Base-by-base conservation (phyloP, 2,888 invertebrate species). In the Mimas tiliae region DNA sequence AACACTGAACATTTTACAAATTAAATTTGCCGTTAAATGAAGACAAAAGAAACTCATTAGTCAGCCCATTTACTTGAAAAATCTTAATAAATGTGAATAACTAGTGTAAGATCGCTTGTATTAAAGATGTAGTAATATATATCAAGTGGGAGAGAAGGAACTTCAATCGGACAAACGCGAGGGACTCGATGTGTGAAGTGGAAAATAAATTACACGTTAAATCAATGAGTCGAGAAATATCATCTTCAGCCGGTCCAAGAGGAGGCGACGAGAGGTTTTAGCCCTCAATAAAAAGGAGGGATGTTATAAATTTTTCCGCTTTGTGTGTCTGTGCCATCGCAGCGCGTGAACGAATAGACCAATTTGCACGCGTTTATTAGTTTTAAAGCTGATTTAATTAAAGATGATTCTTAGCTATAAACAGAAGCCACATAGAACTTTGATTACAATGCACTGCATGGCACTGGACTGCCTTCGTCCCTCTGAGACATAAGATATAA, bases 121-220 rank as follows among this genome's bases (percentile, higher is more conserved):
- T 27, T 27, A n/a, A n/a, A 52, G 6, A n/a, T 27, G 12, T 21
- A 14, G 27, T 52, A 33, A 53, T n/a, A 53, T n/a, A 53, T 53
- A 34, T 53, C 53, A 53, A 34, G 33, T 33, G 50, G 16, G 53
- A 34, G 53, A 53, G 33, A 33, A 33, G 33, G 14, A 42, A 42
- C 58, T 6, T 38, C 38, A 58, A 58, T 42, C 16, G 38, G 42
- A 58, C 58, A 42, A 58, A 58, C 58, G 58, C n/a, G 38, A 58
- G 42, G 42, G 42, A 42, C 12, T 38, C 52, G 14, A 3, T 19
- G 42, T 58, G 42, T 58, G 58, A 58, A 58, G 55, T 55, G 55
- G 55, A 55, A 27, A 55, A 55, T 55, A 58, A 58, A 58, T 58
- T 38, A 58, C 58, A 19, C 19, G 58, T 19, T 12, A 58, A 58